Base-by-base conservation (phyloP, 2,797 vertebrate species). In the Pseudotriccus pelzelni region DNA sequence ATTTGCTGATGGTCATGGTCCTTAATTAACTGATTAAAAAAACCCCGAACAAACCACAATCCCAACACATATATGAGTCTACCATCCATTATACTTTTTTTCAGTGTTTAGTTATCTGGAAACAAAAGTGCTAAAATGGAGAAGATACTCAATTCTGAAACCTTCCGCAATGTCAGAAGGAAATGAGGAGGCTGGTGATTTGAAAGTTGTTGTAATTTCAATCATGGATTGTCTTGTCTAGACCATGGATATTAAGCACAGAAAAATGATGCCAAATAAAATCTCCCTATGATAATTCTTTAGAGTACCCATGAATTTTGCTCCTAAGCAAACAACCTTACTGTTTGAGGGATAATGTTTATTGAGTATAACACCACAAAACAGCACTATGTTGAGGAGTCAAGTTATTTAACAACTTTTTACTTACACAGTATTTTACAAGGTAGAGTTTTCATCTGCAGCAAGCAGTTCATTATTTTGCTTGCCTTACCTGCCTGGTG, bases 21-120 rank as follows among this genome's bases (percentile, higher is more conserved):
- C 36, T 66, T 86, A 77, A 80, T 55, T 67, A 53, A 53, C 17
- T 28, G 9, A 39, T 44, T 4, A 17, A 53, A 67, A 50, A 58
- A 80, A 63, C 1, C 1, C 0, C 22, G 12, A 22, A 10, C 46
- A 53, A 55, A 27, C 14, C 15, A 32, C 37, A 63, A 83, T 68
- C n/a, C 19, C 14, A 70, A 28, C 5, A 13, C 0, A 0, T 49
- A 20, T 0, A 0, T 87, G 34, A 59, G 32, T 59, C 7, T 93
- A 19, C 24, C n/a, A 34, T 46, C 17, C 10, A 14, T 72, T 47
- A 23, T 59, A 27, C 14, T 19, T 76, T 28, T 70, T 59, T 75
- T 37, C 36, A 34, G 4, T 18, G 30, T 67, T 83, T 8, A 30
- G 8, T 58, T 5, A 7, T 24, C 36, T 76, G n/a, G 22, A 77